Conservation (phyloP, 2,113 vertebrate species). For the Osmerus eperlanus region DNA sequence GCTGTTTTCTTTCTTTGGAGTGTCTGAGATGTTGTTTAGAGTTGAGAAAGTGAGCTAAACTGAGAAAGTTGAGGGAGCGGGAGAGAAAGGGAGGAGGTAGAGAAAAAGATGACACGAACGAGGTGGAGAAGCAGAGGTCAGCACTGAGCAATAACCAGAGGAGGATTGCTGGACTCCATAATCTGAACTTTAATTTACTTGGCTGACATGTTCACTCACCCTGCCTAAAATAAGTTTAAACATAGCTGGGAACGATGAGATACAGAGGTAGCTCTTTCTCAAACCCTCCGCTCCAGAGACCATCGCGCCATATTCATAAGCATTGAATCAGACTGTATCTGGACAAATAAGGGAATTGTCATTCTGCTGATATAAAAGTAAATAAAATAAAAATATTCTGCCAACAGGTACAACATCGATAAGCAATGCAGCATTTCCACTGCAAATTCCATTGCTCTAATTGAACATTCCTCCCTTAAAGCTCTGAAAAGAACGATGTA, state of each 20-base stretch:
- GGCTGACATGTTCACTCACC: constrained; percentile 32
- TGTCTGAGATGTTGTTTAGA: constrained; percentile 25
- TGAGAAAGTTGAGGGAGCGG: constrained; percentile 43
- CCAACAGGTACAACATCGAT: no score
- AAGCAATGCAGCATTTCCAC: no score
- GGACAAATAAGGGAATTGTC: not conserved
- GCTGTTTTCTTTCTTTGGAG: not conserved
- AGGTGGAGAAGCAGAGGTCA: not conserved
- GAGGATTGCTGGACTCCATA: constrained; percentile 43
- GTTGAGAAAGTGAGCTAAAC: constrained; percentile 15
- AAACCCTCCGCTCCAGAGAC: constrained; percentile 1
- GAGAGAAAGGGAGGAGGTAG: not conserved
- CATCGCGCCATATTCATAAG: not conserved
- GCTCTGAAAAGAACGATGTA: no score
- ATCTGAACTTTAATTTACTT: constrained; percentile 53
- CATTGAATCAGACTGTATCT: not conserved
- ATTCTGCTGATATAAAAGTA: not conserved
- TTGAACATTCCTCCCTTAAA: no score
- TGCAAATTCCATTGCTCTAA: no score
- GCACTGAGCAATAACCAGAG: constrained; percentile 44
- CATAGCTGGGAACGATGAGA: constrained; percentile 26
- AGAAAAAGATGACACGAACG: not conserved
- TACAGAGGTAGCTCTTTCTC: constrained; percentile 2
- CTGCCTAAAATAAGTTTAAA: constrained; percentile 36
- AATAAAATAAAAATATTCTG: no score